Evolutionary conservation across 1,140 invertebrate genomes (phyloP).

Genomic region (Rhopalosiphum padi): DNA sequence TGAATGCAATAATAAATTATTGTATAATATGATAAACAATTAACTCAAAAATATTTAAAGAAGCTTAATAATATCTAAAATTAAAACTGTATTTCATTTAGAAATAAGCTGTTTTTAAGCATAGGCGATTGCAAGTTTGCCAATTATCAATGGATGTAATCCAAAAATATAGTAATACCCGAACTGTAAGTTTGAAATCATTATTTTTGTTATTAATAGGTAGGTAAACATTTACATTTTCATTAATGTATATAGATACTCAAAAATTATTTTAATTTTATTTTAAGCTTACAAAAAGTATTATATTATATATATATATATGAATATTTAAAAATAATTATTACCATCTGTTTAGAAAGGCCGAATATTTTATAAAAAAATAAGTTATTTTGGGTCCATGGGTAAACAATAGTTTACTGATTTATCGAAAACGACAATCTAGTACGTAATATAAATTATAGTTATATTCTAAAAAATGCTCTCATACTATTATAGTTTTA

Average conservation of each 20-base stretch:
- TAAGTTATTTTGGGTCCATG: too few species aligned
- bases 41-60: not conserved
- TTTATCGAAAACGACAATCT: not conserved
- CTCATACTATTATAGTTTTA: too few species aligned
- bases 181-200: not conserved
- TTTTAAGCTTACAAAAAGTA: not conserved
- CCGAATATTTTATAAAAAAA: not conserved
- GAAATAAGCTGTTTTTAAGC: slow-evolving; percentile 17
- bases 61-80: not conserved
- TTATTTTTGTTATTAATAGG: not conserved
- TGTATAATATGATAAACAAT: not conserved
- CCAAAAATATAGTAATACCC: slow-evolving; percentile 9
- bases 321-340: not conserved
- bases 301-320: not conserved
- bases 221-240: not conserved
- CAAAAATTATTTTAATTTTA: not conserved
- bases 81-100: not conserved
- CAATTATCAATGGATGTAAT: slow-evolving; percentile 28
- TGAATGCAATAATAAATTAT: too few species aligned
- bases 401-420: not conserved
- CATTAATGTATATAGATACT: not conserved
- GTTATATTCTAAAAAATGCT: not conserved
- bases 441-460: not conserved
- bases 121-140: not conserved
- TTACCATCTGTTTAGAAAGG: not conserved